Percentiles rank a stretch among this genome's conserved stretches.
Evolutionary conservation across 2,888 invertebrate species (phyloP).

Genomic region (Gryllus longicercus): DNA sequence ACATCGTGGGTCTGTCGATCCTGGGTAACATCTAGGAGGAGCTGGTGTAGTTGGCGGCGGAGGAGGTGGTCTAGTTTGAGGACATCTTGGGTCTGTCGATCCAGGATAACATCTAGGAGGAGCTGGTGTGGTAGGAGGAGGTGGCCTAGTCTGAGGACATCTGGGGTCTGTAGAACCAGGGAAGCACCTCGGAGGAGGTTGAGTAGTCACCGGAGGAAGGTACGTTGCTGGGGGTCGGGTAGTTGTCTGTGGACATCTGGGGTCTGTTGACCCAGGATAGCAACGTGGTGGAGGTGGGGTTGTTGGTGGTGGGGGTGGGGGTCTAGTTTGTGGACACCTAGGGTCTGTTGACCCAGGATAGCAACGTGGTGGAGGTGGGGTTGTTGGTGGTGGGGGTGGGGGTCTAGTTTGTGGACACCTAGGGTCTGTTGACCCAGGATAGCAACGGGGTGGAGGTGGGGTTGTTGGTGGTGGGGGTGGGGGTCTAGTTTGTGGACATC

Average conservation of each 20-base stretch:
- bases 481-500: slow-evolving; percentile 39
- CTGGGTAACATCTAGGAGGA: slow-evolving; percentile 46
- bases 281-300: slow-evolving; percentile 34
- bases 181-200: slow-evolving; percentile 24
- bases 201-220: neutral
- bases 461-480: slow-evolving; percentile 28
- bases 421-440: slow-evolving; percentile 43
- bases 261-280: slow-evolving; percentile 38
- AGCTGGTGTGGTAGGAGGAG: slow-evolving; percentile 35
- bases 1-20: slow-evolving; percentile 49
- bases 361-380: slow-evolving; percentile 34
- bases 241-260: slow-evolving; percentile 45
- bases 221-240: slow-evolving; percentile 22
- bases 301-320: slow-evolving; percentile 23
- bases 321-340: slow-evolving; percentile 40
- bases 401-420: slow-evolving; percentile 40
- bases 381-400: slow-evolving; percentile 24
- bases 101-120: slow-evolving; percentile 47
- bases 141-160: slow-evolving; percentile 22
- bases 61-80: neutral
- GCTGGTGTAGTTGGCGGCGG: slow-evolving; percentile 38
- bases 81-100: slow-evolving; percentile 47
- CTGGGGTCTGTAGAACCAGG: slow-evolving; percentile 33
- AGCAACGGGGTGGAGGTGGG: slow-evolving; percentile 34
- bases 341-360: slow-evolving; percentile 43